Evolutionary conservation across 2,113 vertebrate genomes (phyloP).

Genomic region (Tretioscincus oriximinensis): DNA sequence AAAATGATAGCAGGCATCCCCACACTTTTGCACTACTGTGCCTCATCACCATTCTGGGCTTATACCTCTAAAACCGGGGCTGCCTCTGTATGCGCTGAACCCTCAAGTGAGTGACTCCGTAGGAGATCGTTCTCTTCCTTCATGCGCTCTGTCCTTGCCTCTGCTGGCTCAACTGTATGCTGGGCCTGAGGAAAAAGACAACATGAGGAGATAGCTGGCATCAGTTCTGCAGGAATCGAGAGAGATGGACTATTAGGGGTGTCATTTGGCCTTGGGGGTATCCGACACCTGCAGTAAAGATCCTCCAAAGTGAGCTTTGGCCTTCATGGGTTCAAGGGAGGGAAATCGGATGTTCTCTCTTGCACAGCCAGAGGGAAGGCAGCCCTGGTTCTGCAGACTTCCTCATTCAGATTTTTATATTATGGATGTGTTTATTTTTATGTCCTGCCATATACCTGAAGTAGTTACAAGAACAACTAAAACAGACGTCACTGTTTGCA

Average conservation of each 20-base stretch:
- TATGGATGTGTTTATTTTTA: no score
- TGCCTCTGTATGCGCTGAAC: conserved; percentile 40
- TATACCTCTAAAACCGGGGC: conserved; percentile 72
- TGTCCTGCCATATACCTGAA: no score
- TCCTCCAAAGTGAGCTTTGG: not conserved
- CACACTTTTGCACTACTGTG: not conserved
- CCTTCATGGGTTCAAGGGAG: not conserved
- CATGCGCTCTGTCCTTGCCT: conserved; percentile 71
- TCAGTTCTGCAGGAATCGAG: not conserved
- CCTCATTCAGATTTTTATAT: not conserved
- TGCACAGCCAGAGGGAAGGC: not conserved
- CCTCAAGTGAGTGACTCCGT: conserved; percentile 48
- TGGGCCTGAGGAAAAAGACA: conserved; percentile 68
- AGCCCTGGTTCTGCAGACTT: not conserved
- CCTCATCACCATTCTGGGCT: conserved; percentile 1
- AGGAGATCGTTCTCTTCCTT: conserved; percentile 73
- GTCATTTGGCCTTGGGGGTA: not conserved
- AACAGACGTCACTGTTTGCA: no score
- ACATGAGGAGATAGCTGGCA: no score
- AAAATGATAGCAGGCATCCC: not conserved
- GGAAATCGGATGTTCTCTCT: not conserved
- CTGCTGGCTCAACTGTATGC: conserved; percentile 69
- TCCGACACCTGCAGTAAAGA: no score
- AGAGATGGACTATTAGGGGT: not conserved
- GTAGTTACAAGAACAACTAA: no score